phyloP scores from a whole-genome alignment of 2,113 vertebrate genomes.

The Thoracochromis brauschi region DNA sequence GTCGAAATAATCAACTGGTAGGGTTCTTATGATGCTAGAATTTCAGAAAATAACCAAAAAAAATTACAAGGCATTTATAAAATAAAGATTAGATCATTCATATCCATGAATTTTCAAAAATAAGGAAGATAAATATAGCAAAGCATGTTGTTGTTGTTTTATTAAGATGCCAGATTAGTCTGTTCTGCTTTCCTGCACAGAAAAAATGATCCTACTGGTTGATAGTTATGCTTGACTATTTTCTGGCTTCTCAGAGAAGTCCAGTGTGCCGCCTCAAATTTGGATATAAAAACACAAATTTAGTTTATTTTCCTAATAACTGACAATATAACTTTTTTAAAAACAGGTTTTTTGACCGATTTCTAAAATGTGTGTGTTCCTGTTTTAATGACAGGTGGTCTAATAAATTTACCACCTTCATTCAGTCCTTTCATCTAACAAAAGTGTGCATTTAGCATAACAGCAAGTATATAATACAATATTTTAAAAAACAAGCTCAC shows the following conservation, averaged over 20 bases:
- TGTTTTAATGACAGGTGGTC: background rate
- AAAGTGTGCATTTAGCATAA: background rate
- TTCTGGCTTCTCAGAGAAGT: background rate
- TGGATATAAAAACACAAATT: background rate
- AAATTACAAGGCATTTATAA: background rate
- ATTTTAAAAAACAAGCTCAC: background rate
- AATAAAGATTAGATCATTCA: background rate
- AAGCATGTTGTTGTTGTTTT: background rate
- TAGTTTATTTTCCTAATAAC: background rate
- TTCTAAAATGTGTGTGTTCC: background rate
- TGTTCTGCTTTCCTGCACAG: background rate
- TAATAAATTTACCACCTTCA: background rate
- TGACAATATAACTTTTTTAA: background rate
- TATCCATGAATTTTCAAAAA: background rate
- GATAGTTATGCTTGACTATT: background rate
- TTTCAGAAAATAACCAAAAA: background rate
- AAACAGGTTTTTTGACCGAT: background rate
- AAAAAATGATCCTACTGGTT: background rate
- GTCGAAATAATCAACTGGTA: background rate
- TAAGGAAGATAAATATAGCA: background rate
- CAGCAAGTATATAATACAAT: background rate
- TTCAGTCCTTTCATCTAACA: background rate
- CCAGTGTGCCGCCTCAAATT: background rate
- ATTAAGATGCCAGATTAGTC: background rate
- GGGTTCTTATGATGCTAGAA: background rate